Percentiles rank a stretch among this genome's conserved stretches.
Evolutionary conservation across 2,888 invertebrate genomes (phyloP).

Genomic region (Maniola hyperantus): DNA sequence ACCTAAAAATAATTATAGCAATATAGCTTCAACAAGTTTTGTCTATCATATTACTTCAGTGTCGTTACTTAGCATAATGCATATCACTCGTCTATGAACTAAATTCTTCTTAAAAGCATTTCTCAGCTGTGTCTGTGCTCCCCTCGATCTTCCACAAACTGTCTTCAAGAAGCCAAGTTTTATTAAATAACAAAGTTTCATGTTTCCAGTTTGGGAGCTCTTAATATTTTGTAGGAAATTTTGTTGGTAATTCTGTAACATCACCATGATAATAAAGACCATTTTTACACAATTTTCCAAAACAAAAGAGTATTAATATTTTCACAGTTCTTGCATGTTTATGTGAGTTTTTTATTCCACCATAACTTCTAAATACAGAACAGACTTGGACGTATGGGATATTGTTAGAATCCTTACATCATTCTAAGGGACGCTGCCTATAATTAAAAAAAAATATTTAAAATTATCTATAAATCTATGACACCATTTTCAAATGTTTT

Average conservation of each 20-base stretch:
- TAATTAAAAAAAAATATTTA: too few species aligned
- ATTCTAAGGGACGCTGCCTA: too few species aligned
- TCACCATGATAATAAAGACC: not conserved
- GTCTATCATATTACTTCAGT: not conserved
- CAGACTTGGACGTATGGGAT: too few species aligned
- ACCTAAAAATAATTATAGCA: not conserved
- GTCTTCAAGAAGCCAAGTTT: slow-evolving; percentile 23
- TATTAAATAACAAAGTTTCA: slow-evolving; percentile 29
- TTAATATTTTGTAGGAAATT: slow-evolving; percentile 6
- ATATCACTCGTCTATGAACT: slow-evolving; percentile 3
- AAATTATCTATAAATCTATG: too few species aligned
- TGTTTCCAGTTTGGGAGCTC: slow-evolving; percentile 47
- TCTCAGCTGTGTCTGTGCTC: slow-evolving; percentile 23
- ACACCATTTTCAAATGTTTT: too few species aligned
- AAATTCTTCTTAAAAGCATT: slow-evolving; percentile 17
- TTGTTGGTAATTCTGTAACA: slow-evolving; percentile 1
- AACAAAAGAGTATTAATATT: too few species aligned
- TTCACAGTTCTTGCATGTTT: too few species aligned
- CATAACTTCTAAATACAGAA: too few species aligned
- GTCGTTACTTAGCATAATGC: not conserved
- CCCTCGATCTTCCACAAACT: slow-evolving; percentile 19
- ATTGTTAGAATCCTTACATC: too few species aligned
- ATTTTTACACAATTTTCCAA: too few species aligned
- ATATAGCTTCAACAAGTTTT: not conserved
- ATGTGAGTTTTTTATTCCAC: too few species aligned